phyloP scores from a whole-genome alignment of 2,113 vertebrate genomes.

The Ginglymostoma cirratum region DNA sequence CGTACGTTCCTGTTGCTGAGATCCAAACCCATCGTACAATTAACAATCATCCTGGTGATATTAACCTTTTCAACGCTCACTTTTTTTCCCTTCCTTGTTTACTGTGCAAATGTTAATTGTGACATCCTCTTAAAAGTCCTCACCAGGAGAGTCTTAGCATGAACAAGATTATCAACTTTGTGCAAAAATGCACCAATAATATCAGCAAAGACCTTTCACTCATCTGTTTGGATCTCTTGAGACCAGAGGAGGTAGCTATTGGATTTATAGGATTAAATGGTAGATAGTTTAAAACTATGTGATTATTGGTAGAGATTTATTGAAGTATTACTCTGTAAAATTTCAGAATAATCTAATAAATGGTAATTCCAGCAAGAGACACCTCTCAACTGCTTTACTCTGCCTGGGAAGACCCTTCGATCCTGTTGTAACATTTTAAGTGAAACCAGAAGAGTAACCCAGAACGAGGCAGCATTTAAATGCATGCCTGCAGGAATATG shows the following conservation, averaged over 20 bases:
- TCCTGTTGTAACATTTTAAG: slow-evolving; percentile 66
- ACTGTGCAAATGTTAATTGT: neutral
- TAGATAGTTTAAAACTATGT: slow-evolving; percentile 5
- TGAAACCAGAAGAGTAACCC: slow-evolving; percentile 72
- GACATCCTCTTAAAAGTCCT: neutral
- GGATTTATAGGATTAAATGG: neutral
- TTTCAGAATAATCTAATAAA: slow-evolving; percentile 24
- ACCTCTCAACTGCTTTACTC: neutral
- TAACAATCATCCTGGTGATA: neutral
- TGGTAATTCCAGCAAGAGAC: neutral
- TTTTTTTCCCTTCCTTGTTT: neutral
- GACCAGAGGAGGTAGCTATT: neutral
- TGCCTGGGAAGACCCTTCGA: slow-evolving; percentile 51
- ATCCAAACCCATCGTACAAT: slow-evolving; percentile 6
- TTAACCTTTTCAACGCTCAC: neutral
- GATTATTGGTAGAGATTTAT: slow-evolving; percentile 4
- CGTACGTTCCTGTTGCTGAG: neutral
- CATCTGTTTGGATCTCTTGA: neutral
- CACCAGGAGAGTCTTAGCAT: neutral
- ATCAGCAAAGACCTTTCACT: neutral
- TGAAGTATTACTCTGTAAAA: neutral
- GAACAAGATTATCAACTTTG: neutral
- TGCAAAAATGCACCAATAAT: neutral
- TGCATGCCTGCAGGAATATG: slow-evolving; percentile 73
- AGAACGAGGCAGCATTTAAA: slow-evolving; percentile 75